Conservation (phyloP, 2,113 vertebrate genomes). For the Peromyscus californicus region DNA sequence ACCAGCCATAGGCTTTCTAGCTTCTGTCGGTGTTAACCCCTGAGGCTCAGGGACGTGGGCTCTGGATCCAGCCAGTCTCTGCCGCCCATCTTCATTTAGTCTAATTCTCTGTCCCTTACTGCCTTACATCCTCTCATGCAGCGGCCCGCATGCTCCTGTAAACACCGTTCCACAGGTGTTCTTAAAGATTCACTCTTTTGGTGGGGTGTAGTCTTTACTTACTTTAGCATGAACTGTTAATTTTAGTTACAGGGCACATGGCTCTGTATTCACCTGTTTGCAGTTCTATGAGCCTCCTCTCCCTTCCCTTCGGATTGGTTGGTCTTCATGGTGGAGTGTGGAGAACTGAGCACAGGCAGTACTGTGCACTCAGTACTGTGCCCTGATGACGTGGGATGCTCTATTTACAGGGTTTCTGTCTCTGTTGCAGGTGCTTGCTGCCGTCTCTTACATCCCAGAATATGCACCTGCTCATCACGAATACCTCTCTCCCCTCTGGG, state of each 20-base stretch:
- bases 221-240: neutral
- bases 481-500: neutral
- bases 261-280: neutral
- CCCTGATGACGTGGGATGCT: fast-evolving
- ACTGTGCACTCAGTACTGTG: fast-evolving
- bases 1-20: fast-evolving
- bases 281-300: neutral
- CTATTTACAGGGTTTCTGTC: neutral
- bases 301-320: fast-evolving
- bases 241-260: neutral
- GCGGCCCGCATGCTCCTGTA: fast-evolving
- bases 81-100: neutral
- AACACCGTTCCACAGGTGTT: too few relatives aligned
- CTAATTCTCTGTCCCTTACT: fast-evolving
- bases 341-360: fast-evolving
- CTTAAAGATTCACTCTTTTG: neutral
- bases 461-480: neutral
- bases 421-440: slow-evolving; percentile 85
- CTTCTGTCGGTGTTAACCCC: neutral
- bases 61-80: too few relatives aligned
- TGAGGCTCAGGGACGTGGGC: neutral
- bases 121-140: fast-evolving
- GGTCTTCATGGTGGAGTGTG: fast-evolving
- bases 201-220: neutral
- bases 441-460: slow-evolving; percentile 38